Evolutionary conservation across 2,888 invertebrate species (phyloP), one percentile per base, ranked within the genome.

Genomic region (Pandemis cinnamomeana): DNA sequence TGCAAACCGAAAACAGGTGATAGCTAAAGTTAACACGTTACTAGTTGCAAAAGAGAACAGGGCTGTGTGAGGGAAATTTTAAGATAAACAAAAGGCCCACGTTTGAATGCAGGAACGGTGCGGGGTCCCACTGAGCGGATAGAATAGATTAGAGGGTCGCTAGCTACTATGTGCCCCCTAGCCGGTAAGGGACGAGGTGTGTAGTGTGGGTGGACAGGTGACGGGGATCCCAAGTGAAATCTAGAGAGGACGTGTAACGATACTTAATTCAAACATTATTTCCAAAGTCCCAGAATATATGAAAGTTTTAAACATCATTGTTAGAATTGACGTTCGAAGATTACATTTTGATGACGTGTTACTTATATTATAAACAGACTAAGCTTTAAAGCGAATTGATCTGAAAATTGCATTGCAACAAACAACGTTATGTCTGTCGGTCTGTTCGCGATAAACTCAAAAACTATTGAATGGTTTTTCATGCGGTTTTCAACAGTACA

Each of bases 151-250:
- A 7, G 27, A 7, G n/a, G 51, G 51, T 6, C 5, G 44, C 51
- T 51, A 51, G 51, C 51, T 4, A 46, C 4, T 46, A 10, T 46
- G 46, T 5, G 46, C 46, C 46, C 11, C 11, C 46, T 11, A 11
- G 46, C 11, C 10, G 46, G 46, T 46, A 46, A 11, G 46, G 46
- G 11, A 20, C 46, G 51, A 48, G 76, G 72, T 71, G 78, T 78
- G 77, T 75, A 75, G 80, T 78, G 79, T 77, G 72, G 75, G 76
- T 75, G 77, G 71, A 78, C 77, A 71, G 60, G 66, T 71, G 82
- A 80, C 76, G 7, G 66, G 71, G 80, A 77, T 61, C 82, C 83
- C 82, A 80, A 78, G 77, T 80, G 78, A 81, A 68, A 78, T 78
- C 81, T 84, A 80, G 76, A 81, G 79, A 79, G 78, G 70, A 79